Conservation (phyloP, 2,113 vertebrate species). For the Hemiscyllium ocellatum region DNA sequence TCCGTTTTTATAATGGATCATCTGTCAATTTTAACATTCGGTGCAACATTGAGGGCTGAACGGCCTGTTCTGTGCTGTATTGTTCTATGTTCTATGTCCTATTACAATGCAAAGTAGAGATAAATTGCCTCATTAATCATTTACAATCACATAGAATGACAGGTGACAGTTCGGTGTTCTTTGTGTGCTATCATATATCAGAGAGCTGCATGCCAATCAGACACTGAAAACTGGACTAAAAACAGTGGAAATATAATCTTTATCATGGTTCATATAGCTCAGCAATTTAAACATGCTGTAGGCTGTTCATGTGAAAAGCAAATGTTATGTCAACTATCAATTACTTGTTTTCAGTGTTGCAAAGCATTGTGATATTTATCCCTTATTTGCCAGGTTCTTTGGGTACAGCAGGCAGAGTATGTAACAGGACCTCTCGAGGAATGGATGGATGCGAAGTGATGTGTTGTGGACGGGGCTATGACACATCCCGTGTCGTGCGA, state of each 20-base stretch:
- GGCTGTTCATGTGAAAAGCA: background rate
- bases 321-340: background rate
- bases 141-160: slow-evolving; percentile 12
- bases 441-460: slow-evolving; percentile 90
- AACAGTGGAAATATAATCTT: slow-evolving; percentile 51
- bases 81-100: too few relatives aligned
- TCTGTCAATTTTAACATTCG: background rate
- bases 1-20: background rate
- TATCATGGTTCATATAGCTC: slow-evolving; percentile 48
- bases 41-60: too few relatives aligned
- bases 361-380: background rate
- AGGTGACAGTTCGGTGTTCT: background rate
- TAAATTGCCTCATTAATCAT: slow-evolving; percentile 34
- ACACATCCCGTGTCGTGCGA: slow-evolving; percentile 74
- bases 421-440: slow-evolving; percentile 77
- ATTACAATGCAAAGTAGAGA: background rate
- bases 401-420: slow-evolving; percentile 79
- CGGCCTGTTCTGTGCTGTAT: too few relatives aligned
- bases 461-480: slow-evolving; percentile 90
- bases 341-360: background rate
- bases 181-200: slow-evolving; percentile 44
- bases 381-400: slow-evolving; percentile 63
- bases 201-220: slow-evolving; percentile 50
- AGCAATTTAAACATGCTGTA: slow-evolving; percentile 23
- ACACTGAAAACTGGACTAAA: slow-evolving; percentile 42